Conservation (phyloP, 1,140 invertebrate species). For the Mesaphorura yosii region DNA sequence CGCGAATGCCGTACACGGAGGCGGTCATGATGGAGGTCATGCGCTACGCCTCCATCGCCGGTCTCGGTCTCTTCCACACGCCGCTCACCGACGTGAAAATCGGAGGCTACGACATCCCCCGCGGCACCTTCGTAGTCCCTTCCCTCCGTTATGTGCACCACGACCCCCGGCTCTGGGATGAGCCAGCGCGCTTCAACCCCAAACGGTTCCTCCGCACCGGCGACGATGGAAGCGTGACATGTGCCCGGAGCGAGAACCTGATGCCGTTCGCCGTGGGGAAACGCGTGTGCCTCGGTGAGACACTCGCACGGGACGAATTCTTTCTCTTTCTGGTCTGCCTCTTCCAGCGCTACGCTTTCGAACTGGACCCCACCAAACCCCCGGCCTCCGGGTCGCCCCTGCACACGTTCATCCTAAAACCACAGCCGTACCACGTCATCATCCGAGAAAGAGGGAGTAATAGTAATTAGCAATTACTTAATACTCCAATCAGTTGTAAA, state of each 20-base stretch:
- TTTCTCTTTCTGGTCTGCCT: constrained; percentile 6
- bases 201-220: constrained; percentile 37
- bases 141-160: constrained; percentile 38
- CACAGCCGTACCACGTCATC: too few relatives aligned
- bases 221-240: constrained; percentile 55
- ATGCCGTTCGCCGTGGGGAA: constrained; percentile 53
- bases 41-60: constrained; percentile 15
- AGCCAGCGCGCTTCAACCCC: constrained; percentile 38
- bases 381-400: too few relatives aligned
- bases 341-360: too few relatives aligned
- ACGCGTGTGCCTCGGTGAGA: constrained; percentile 6
- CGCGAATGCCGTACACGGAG: constrained; percentile 34
- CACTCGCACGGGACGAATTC: not conserved
- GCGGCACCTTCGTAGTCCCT: constrained; percentile 34
- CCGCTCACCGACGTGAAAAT: constrained; percentile 26
- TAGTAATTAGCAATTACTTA: too few relatives aligned
- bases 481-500: too few relatives aligned
- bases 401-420: too few relatives aligned
- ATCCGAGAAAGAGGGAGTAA: too few relatives aligned
- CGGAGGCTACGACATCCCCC: constrained; percentile 34
- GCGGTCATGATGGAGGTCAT: constrained; percentile 16
- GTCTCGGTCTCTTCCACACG: constrained; percentile 5
- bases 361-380: too few relatives aligned
- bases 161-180: constrained; percentile 36
- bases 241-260: constrained; percentile 75